phyloP scores from a whole-genome alignment of 2,888 invertebrate species.

The Pachycephus smyrnensis region DNA sequence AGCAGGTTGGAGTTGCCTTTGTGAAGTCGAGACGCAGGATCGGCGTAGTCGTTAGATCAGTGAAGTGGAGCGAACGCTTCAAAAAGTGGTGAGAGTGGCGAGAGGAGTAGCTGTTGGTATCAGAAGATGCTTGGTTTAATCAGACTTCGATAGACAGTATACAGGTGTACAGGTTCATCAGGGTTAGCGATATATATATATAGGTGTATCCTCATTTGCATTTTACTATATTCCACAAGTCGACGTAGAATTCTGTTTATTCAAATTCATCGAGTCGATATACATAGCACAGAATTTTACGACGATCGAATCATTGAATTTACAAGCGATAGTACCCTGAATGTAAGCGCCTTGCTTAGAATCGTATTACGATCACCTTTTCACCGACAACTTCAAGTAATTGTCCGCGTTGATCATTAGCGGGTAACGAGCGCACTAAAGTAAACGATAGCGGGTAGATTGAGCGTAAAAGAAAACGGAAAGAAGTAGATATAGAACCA shows the following conservation, averaged over 20 bases:
- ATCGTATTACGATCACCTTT: background rate
- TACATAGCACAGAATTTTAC: background rate
- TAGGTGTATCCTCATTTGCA: background rate
- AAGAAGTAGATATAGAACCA: background rate
- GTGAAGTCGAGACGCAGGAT: slow-evolving; percentile 23
- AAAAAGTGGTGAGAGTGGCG: slow-evolving; percentile 49
- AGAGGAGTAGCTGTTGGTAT: slow-evolving; percentile 7
- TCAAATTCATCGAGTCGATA: background rate
- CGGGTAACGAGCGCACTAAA: background rate
- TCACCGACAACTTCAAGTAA: background rate
- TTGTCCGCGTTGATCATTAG: background rate
- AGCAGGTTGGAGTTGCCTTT: background rate
- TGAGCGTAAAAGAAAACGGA: background rate
- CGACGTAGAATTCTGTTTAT: background rate
- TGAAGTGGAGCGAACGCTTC: slow-evolving; percentile 49
- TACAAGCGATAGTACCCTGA: background rate
- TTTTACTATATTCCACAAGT: no score
- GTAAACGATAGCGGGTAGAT: background rate
- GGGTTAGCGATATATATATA: background rate
- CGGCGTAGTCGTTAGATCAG: slow-evolving; percentile 41
- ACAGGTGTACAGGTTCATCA: background rate
- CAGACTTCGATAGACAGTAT: background rate
- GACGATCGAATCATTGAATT: background rate
- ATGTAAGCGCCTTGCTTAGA: background rate
- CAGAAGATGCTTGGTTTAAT: background rate